Conservation (phyloP, 2,888 invertebrate genomes). For the Drosophila neonasuta region DNA sequence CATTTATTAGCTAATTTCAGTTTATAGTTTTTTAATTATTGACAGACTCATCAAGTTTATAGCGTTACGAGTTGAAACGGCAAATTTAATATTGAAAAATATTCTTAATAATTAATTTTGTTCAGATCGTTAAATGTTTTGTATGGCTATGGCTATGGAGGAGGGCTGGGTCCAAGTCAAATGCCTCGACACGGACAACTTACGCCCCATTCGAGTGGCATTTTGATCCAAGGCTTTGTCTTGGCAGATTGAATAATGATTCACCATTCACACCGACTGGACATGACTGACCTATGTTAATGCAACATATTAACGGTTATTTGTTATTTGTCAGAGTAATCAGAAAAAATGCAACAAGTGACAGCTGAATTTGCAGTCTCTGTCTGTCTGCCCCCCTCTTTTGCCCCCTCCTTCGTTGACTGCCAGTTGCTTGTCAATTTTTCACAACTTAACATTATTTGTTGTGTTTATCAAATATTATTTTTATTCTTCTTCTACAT, state of each 20-base stretch:
- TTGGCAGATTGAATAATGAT: constrained; percentile 65
- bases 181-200: background rate
- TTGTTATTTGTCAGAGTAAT: constrained; percentile 68
- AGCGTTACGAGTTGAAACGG: background rate
- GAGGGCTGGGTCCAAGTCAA: constrained; percentile 8
- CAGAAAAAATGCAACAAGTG: constrained; percentile 57
- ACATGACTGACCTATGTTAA: constrained; percentile 70
- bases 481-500: constrained; percentile 12
- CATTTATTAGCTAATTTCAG: constrained; percentile 16
- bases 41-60: constrained; percentile 10
- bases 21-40: constrained; percentile 17
- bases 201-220: constrained; percentile 59
- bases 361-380: constrained; percentile 47
- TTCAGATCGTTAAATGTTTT: background rate
- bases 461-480: constrained; percentile 57
- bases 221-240: constrained; percentile 61
- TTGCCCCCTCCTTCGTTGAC: constrained; percentile 3
- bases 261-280: constrained; percentile 51
- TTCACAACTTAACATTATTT: constrained; percentile 59
- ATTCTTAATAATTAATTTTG: constrained; percentile 16
- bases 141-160: background rate
- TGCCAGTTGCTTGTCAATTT: constrained; percentile 58
- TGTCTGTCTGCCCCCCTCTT: background rate
- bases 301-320: constrained; percentile 65
- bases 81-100: background rate